A percentile compares a stretch with the other conserved stretches of the same genome.
These are phyloP conservation scores for Nannobrachium achirus DNA, from an alignment of 2,113 vertebrate species.

Conservation along the genomic window DNA sequence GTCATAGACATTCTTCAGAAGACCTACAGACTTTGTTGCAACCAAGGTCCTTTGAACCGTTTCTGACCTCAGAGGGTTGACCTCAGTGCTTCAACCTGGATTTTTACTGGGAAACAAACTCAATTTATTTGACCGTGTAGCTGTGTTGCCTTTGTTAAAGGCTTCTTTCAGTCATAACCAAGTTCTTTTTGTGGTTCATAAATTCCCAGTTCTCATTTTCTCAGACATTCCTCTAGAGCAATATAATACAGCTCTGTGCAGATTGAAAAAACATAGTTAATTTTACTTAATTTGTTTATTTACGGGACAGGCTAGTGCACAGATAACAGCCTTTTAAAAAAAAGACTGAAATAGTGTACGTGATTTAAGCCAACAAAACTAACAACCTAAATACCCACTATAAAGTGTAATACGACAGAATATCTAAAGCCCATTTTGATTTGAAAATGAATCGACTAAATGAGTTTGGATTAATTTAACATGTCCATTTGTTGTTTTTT, in stretches of 20 bases:
- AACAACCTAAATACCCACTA: too few species aligned
- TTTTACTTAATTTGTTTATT: too few species aligned
- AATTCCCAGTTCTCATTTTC: slow-evolving; percentile 13
- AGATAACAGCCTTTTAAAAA: too few species aligned
- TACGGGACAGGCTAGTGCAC: too few species aligned
- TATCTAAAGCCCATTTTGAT: too few species aligned
- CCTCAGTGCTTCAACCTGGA: slow-evolving; percentile 4
- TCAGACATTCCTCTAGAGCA: slow-evolving; percentile 11
- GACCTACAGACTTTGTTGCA: slow-evolving; percentile 24
- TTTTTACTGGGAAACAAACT: slow-evolving; percentile 1
- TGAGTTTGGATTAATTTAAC: too few species aligned
- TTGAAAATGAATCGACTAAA: too few species aligned
- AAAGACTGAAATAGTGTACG: too few species aligned
- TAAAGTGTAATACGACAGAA: too few species aligned
- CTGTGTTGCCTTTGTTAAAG: not conserved
- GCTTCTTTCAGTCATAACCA: slow-evolving; percentile 5
- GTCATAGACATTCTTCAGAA: slow-evolving; percentile 29
- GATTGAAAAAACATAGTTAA: too few species aligned
- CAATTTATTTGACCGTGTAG: slow-evolving; percentile 3
- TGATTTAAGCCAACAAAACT: too few species aligned
- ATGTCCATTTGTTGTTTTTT: too few species aligned
- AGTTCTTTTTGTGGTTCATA: not conserved
- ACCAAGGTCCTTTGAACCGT: slow-evolving; percentile 5
- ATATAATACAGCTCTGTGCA: slow-evolving; percentile 10
- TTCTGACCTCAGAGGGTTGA: slow-evolving; percentile 37